Evolutionary conservation across 2,888 invertebrate species (phyloP), one percentile per base, ranked within the genome.

Genomic region (Cyrtodaria siliqua): DNA sequence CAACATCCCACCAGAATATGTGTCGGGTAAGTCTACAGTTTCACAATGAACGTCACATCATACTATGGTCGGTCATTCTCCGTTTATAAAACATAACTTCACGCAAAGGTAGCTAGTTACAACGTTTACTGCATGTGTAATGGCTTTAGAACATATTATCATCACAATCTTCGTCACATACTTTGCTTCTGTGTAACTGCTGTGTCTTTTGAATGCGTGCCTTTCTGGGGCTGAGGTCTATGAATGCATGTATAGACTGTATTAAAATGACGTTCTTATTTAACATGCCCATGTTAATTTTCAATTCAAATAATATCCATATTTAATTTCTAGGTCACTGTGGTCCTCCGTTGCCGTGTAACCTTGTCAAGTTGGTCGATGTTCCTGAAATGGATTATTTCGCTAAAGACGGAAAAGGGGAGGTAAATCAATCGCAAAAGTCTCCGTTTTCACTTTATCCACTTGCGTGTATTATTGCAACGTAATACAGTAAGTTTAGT

Each of bases 301-400:
- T 20, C 52, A 33, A 16, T n/a, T 59, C 14, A 40, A 8, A 40
- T 14, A 16, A 33, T 52, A 8, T 53, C 38, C 72, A 2, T n/a
- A n/a, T n/a, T n/a, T n/a, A n/a, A n/a, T n/a, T n/a, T n/a, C n/a
- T 81, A 87, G 94, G 94, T 55, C 98, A 98, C 92, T 98, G 98
- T 73, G 99, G 99, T 66, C 98, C 98, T 87, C 99, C 99, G 70
- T 96, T 99, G 74, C 96, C 97, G 86, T 98, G 98, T 94, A 97
- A 97, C 93, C 96, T 97, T 93, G 95, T 99, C 87, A 99, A 99
- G 95, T 94, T 99, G 87, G 97, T 97, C 16, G 99, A 99, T 93
- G 98, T 99, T 77, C 98, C 99, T 75, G 99, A 99, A 93, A 98
- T 99, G 98, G 97, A 98, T 50, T 94, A 93, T 79, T 93, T 85